Evolutionary conservation across 2,797 vertebrate species (phyloP).

Genomic region (Danio jaintianensis): DNA sequence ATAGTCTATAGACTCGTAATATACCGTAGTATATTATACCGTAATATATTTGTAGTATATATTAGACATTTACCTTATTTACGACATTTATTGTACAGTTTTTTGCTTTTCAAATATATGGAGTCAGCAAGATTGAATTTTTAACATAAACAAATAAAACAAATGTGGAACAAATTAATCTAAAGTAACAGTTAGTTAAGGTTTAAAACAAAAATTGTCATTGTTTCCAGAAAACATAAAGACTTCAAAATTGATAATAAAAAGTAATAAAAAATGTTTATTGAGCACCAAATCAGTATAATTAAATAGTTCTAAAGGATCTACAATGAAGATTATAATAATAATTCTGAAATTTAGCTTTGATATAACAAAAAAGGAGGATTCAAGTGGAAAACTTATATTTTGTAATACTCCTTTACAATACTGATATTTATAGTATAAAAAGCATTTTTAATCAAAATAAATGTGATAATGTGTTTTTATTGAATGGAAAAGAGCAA

Average conservation of each 20-base stretch:
- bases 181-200: not conserved
- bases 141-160: not conserved
- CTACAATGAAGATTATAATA: not conserved
- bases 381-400: no score
- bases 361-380: not conserved
- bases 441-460: no score
- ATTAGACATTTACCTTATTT: not conserved
- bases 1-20: not conserved
- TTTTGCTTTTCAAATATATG: not conserved
- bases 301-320: not conserved
- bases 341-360: not conserved
- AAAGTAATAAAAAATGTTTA: not conserved
- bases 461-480: no score
- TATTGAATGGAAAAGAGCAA: conserved; percentile 3
- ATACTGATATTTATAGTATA: no score
- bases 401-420: no score
- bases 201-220: no score
- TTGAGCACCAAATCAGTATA: not conserved
- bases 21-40: not conserved
- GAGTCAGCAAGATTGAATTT: not conserved
- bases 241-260: not conserved
- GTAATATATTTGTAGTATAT: no score
- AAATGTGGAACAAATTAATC: not conserved
- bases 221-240: no score
- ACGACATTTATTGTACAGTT: not conserved